phyloP scores from a whole-genome alignment of 2,888 invertebrate species.

The Ametastegia equiseti region DNA sequence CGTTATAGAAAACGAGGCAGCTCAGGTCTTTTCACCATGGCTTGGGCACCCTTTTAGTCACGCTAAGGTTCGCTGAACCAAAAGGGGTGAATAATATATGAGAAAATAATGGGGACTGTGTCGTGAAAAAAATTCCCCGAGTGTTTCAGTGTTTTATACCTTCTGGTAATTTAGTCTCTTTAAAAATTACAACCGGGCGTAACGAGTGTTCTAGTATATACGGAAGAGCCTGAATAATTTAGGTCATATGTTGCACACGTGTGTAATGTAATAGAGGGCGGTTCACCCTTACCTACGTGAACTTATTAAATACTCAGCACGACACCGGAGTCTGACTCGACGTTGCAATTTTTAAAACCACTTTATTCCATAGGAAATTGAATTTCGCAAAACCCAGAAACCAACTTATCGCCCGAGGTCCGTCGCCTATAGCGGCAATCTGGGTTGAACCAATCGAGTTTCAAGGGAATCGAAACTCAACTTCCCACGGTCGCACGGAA shows the following conservation, averaged over 20 bases:
- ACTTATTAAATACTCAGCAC: slow-evolving; percentile 4
- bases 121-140: background rate
- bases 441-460: background rate
- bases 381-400: slow-evolving; percentile 17
- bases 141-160: slow-evolving; percentile 8
- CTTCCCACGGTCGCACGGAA: background rate
- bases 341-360: slow-evolving; percentile 40
- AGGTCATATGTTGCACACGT: background rate
- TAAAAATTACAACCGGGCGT: background rate
- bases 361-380: slow-evolving; percentile 1
- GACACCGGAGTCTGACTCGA: background rate
- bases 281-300: background rate
- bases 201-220: slow-evolving; percentile 22
- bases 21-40: background rate
- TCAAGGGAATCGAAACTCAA: background rate
- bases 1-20: background rate
- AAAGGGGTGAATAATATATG: slow-evolving; percentile 32
- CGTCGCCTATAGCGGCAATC: background rate
- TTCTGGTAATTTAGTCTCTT: slow-evolving; percentile 16
- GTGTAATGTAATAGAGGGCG: background rate
- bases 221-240: background rate
- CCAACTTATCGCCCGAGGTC: background rate
- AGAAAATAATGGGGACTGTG: slow-evolving; percentile 16
- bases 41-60: slow-evolving; percentile 9
- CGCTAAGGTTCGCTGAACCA: background rate